Percentiles rank a stretch among this genome's conserved stretches.
phyloP scores from a whole-genome alignment of 2,113 vertebrate species.

The Lota lota region DNA sequence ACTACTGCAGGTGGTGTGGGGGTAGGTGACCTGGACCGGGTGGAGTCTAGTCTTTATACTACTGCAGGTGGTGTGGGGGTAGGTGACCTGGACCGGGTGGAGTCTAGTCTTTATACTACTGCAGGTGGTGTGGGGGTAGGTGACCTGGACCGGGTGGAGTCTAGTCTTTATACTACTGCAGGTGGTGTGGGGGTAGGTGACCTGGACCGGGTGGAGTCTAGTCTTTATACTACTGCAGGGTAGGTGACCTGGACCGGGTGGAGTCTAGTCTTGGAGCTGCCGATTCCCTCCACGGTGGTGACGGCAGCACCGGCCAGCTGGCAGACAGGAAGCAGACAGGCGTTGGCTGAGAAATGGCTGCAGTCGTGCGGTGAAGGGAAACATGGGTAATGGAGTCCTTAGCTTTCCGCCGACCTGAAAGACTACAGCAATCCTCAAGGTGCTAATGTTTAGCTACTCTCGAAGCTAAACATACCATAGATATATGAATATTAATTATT shows the following conservation, averaged over 20 bases:
- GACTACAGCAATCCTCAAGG: too few species aligned
- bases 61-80: background rate
- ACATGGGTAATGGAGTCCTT: background rate
- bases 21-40: too few species aligned
- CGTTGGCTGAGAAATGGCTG: constrained; percentile 80
- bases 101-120: constrained; percentile 79
- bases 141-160: too few species aligned
- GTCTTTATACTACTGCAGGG: constrained; percentile 72
- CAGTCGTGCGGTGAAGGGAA: constrained; percentile 55
- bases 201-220: constrained; percentile 83
- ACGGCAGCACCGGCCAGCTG: constrained; percentile 77
- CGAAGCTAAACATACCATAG: too few species aligned
- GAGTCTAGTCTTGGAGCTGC: constrained; percentile 78
- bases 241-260: constrained; percentile 79
- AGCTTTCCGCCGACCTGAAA: background rate
- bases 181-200: constrained; percentile 29
- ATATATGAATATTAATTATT: too few species aligned
- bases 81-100: constrained; percentile 80
- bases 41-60: too few species aligned
- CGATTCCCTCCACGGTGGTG: constrained; percentile 84
- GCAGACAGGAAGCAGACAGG: constrained; percentile 82
- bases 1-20: too few species aligned
- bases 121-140: too few species aligned
- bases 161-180: constrained; percentile 68
- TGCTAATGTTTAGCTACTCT: too few species aligned